Conservation (phyloP, 2,888 invertebrate genomes). For the Pediacus dermestoides region DNA sequence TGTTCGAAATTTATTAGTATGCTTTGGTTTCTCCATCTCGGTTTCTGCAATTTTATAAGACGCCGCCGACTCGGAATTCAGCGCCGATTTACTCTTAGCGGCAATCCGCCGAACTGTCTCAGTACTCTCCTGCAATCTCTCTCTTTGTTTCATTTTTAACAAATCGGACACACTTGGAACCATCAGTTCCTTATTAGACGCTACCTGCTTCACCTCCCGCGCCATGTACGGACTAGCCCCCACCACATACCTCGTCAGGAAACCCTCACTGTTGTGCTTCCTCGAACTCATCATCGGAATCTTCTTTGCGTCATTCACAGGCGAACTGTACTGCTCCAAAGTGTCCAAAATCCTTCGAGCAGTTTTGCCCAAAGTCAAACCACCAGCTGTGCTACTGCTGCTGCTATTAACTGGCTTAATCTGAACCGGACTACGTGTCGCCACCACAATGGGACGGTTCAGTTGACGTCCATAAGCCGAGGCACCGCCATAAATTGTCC, state of each 20-base stretch:
- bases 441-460: constrained; percentile 26
- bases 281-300: constrained; percentile 57
- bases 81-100: constrained; percentile 52
- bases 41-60: constrained; percentile 33
- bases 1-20: constrained; percentile 49
- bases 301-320: constrained; percentile 72
- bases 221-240: constrained; percentile 41
- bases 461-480: constrained; percentile 53
- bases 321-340: constrained; percentile 78
- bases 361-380: constrained; percentile 63
- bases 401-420: constrained; percentile 51
- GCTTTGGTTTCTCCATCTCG: constrained; percentile 37
- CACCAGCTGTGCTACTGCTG: constrained; percentile 29
- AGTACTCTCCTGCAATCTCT: constrained; percentile 59
- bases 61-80: constrained; percentile 38
- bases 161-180: constrained; percentile 64
- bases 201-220: constrained; percentile 29
- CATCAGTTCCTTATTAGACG: constrained; percentile 52
- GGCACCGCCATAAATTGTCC: constrained; percentile 73
- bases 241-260: constrained; percentile 37
- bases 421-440: constrained; percentile 42
- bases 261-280: constrained; percentile 28
- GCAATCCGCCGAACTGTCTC: constrained; percentile 61
- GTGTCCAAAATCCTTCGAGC: constrained; percentile 75
- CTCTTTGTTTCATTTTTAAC: constrained; percentile 58